Percentiles rank a stretch among this genome's conserved stretches.
phyloP scores from a whole-genome alignment of 2,113 vertebrate genomes.

The Ancistrus triradiatus region DNA sequence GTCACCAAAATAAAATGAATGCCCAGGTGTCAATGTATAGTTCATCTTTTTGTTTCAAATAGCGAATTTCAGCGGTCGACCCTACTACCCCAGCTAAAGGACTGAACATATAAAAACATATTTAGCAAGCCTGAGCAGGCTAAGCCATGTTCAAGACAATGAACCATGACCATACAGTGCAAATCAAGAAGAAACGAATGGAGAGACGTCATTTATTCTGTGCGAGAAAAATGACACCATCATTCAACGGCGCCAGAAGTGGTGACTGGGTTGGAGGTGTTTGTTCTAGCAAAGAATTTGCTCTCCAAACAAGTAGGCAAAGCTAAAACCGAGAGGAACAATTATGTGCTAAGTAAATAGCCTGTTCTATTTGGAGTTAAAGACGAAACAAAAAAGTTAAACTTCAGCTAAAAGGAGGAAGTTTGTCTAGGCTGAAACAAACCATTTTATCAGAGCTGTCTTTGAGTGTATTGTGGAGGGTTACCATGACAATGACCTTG shows the following conservation, averaged over 20 bases:
- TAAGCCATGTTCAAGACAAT: constrained; percentile 5
- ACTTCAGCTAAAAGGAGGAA: constrained; percentile 8
- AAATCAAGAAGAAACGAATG: constrained; percentile 12
- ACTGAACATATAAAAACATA: constrained; percentile 33
- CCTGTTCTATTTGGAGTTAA: constrained; percentile 47
- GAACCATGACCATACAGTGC: constrained; percentile 13
- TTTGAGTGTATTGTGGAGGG: constrained; percentile 16
- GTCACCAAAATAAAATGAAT: no score
- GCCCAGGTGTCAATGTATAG: no score
- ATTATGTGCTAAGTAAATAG: constrained; percentile 47
- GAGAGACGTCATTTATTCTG: constrained; percentile 46
- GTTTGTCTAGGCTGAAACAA: constrained; percentile 7
- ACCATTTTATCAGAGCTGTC: constrained; percentile 6
- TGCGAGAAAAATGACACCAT: constrained; percentile 43
- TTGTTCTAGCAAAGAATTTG: constrained; percentile 60
- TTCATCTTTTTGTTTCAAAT: no score
- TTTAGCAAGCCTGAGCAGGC: constrained; percentile 53
- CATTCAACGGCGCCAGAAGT: constrained; percentile 35
- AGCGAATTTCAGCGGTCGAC: constrained; percentile 10
- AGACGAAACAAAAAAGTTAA: constrained; percentile 20
- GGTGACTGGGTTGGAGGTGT: constrained; percentile 35
- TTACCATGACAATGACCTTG: constrained; percentile 30
- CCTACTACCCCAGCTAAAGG: background rate
- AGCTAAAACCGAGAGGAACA: constrained; percentile 35
- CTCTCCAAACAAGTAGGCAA: constrained; percentile 57